These are phyloP conservation scores for Tenualosa thibaudeaui DNA, from an alignment of 2,797 vertebrate species.

Conservation along the genomic window DNA sequence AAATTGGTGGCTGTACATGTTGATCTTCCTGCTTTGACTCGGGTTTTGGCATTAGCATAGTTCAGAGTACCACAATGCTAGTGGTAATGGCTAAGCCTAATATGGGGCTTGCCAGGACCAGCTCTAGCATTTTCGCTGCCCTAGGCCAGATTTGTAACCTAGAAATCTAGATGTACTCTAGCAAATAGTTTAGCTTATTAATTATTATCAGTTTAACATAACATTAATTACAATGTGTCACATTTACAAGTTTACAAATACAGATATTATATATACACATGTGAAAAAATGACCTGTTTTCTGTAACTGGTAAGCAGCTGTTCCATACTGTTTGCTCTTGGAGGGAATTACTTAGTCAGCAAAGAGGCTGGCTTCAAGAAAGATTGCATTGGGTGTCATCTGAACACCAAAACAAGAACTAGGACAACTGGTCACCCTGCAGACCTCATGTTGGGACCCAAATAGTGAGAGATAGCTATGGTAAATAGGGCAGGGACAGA, in stretches of 20 bases:
- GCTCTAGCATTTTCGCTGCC: too few species aligned
- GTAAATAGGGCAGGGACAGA: background rate
- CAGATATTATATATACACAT: background rate
- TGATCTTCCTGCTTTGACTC: too few species aligned
- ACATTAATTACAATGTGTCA: background rate
- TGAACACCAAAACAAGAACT: background rate
- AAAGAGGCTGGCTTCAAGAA: background rate
- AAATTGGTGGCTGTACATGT: too few species aligned
- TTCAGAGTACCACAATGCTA: too few species aligned
- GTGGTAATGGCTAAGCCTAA: too few species aligned
- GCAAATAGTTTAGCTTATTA: background rate
- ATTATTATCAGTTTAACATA: background rate
- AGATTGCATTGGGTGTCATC: background rate
- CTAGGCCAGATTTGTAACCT: too few species aligned
- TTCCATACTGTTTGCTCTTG: too few species aligned
- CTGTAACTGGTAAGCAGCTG: too few species aligned
- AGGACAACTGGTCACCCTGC: background rate
- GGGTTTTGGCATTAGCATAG: too few species aligned
- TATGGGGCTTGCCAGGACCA: too few species aligned
- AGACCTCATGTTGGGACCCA: background rate
- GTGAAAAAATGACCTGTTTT: background rate
- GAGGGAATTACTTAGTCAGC: background rate
- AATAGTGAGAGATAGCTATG: background rate
- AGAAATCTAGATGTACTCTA: too few species aligned
- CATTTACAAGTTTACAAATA: background rate